These are phyloP conservation scores for Lepus americanus DNA, from an alignment of 2,113 vertebrate genomes.

Conservation along the genomic window DNA sequence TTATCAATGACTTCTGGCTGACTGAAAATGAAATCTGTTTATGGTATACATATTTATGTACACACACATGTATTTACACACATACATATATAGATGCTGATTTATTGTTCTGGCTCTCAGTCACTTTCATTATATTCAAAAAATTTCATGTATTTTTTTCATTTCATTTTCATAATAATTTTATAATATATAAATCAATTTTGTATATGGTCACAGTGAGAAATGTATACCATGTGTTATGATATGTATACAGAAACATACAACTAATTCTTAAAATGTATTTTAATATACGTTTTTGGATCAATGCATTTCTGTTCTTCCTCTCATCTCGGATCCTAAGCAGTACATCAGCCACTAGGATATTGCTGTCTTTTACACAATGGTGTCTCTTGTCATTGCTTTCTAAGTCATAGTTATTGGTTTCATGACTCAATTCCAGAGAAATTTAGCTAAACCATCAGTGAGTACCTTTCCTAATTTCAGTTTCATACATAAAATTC, in stretches of 20 bases:
- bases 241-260: background rate
- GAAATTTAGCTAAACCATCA: background rate
- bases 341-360: background rate
- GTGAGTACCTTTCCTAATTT: background rate
- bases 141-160: constrained; percentile 62
- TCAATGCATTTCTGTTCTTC: background rate
- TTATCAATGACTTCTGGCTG: constrained; percentile 63
- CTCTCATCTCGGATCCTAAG: background rate
- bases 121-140: constrained; percentile 22
- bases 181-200: constrained; percentile 54
- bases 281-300: background rate
- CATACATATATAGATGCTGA: background rate
- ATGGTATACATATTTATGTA: background rate
- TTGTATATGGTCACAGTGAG: constrained; percentile 22
- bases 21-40: constrained; percentile 59
- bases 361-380: background rate
- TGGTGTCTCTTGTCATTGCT: background rate
- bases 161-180: constrained; percentile 63
- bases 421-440: background rate
- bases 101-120: constrained; percentile 48
- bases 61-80: background rate
- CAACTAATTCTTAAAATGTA: background rate
- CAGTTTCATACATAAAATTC: background rate
- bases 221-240: background rate
- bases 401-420: background rate